Percentiles rank a stretch among this genome's conserved stretches.
phyloP scores from a whole-genome alignment of 2,797 vertebrate species.

The Enteromius mattozi region DNA sequence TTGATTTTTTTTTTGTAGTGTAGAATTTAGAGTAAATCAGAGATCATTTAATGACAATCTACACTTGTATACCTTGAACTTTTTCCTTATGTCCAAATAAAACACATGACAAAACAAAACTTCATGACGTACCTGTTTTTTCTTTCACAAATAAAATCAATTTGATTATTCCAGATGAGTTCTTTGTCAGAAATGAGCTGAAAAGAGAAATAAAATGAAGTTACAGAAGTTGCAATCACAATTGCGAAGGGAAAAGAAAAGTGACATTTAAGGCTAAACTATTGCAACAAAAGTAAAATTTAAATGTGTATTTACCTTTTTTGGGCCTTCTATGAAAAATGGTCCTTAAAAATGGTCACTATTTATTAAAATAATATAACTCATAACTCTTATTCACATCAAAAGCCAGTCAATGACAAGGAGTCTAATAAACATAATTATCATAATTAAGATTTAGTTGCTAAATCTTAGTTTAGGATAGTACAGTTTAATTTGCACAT shows the following conservation, averaged over 20 bases:
- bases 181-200: neutral
- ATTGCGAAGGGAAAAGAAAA: neutral
- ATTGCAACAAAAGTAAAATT: neutral
- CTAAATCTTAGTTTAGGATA: neutral
- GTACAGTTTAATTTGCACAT: neutral
- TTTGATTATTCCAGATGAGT: constrained; percentile 12
- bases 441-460: neutral
- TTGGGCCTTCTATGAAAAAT: neutral
- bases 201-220: neutral
- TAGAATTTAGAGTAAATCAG: constrained; percentile 62
- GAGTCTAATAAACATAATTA: neutral
- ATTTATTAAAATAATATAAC: neutral
- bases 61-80: constrained; percentile 66
- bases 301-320: neutral
- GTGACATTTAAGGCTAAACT: neutral
- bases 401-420: neutral
- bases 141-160: neutral
- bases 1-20: constrained; percentile 61
- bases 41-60: constrained; percentile 64
- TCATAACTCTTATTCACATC: neutral
- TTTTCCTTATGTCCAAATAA: constrained; percentile 54
- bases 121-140: neutral
- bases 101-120: constrained; percentile 47
- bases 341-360: neutral
- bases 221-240: neutral